These are phyloP conservation scores for Thaumatotibia leucotreta DNA, from an alignment of 1,140 invertebrate species.

Conservation along the genomic window DNA sequence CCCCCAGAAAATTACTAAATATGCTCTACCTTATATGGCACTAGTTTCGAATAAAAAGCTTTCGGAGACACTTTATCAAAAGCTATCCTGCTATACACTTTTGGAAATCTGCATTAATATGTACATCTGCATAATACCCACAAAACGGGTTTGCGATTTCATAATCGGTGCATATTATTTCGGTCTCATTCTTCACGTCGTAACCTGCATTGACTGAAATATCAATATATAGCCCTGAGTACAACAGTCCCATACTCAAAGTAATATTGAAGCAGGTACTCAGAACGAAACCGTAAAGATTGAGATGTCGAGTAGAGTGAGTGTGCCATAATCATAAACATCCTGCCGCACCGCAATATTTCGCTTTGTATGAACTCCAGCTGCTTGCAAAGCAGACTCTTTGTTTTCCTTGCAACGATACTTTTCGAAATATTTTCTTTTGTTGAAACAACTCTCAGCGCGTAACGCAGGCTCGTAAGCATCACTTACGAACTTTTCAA, in stretches of 20 bases:
- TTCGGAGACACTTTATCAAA: no score
- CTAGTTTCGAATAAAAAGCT: no score
- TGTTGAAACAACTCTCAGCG: constrained; percentile 62
- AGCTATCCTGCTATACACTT: no score
- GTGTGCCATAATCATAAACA: constrained; percentile 67
- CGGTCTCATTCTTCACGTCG: neutral
- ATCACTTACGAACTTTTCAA: constrained; percentile 14
- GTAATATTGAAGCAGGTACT: constrained; percentile 30
- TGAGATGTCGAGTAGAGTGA: constrained; percentile 56
- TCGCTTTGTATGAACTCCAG: constrained; percentile 62
- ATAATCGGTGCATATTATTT: no score
- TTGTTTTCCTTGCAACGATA: constrained; percentile 67
- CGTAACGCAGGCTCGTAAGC: constrained; percentile 33
- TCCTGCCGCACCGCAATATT: constrained; percentile 61
- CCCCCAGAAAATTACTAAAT: no score
- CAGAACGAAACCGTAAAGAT: constrained; percentile 55
- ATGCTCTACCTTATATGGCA: no score
- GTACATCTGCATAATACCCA: no score
- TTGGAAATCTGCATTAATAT: no score
- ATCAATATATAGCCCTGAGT: neutral
- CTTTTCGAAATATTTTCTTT: constrained; percentile 68
- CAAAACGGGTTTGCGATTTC: no score
- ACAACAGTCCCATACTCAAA: constrained; percentile 13
- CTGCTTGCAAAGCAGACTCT: constrained; percentile 50
- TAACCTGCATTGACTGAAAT: constrained; percentile 3